A percentile compares a stretch with the other conserved stretches of the same genome.
phyloP scores from a whole-genome alignment of 92 coral and sea anemone genomes.

The Porites divaricata region DNA sequence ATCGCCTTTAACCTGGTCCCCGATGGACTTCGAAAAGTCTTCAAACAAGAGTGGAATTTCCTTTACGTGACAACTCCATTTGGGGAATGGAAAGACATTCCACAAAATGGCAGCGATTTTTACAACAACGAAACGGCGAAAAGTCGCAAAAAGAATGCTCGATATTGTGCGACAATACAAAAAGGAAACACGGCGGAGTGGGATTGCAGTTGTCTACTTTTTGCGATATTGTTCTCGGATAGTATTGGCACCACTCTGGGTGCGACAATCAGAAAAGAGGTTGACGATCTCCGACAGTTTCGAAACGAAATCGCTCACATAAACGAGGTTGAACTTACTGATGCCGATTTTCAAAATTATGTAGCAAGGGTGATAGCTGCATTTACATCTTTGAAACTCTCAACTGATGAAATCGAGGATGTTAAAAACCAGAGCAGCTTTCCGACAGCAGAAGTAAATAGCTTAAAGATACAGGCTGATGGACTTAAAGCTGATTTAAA shows the following conservation, averaged over 20 bases:
- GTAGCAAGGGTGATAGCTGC: slow-evolving; percentile 22
- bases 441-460: slow-evolving; percentile 17
- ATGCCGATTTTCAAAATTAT: slow-evolving; percentile 30
- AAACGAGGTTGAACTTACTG: slow-evolving; percentile 28
- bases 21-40: neutral
- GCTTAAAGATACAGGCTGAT: neutral
- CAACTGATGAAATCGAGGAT: slow-evolving; percentile 9
- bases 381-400: slow-evolving; percentile 30
- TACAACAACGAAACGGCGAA: too few species aligned
- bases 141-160: neutral
- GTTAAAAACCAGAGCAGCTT: slow-evolving; percentile 48
- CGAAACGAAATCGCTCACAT: slow-evolving; percentile 53
- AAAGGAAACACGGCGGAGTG: neutral
- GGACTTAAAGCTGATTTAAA: neutral
- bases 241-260: slow-evolving; percentile 34
- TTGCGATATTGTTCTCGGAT: slow-evolving; percentile 11
- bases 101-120: neutral
- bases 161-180: neutral
- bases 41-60: neutral
- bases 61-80: neutral
- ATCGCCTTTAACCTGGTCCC: neutral
- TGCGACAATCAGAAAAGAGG: neutral
- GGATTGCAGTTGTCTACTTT: neutral
- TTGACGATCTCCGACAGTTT: slow-evolving; percentile 33
- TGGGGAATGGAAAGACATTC: neutral